Evolutionary conservation across 2,888 invertebrate species (phyloP).

Genomic region (Rambutsinella grinnellia): DNA sequence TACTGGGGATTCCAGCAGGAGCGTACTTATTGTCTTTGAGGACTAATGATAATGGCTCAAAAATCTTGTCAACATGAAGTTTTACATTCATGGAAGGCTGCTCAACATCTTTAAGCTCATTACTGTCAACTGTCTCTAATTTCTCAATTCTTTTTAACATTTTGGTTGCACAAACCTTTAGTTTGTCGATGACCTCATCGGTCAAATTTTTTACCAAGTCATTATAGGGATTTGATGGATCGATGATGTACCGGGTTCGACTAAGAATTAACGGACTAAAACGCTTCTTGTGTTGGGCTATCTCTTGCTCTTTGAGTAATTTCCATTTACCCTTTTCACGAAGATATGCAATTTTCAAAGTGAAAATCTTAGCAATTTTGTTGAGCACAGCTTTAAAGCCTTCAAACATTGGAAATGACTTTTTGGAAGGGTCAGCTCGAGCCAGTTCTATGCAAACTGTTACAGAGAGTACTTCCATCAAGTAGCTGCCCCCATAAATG

Average conservation of each 20-base stretch:
- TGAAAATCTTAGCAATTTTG: neutral
- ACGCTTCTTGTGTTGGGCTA: constrained; percentile 5
- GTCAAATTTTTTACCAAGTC: constrained; percentile 23
- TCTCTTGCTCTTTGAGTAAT: neutral
- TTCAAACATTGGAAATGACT: neutral
- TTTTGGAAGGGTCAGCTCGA: neutral
- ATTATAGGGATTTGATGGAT: constrained; percentile 44
- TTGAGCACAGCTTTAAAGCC: neutral
- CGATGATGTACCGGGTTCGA: constrained; percentile 24
- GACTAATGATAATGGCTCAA: constrained; percentile 23
- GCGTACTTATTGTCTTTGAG: constrained; percentile 8
- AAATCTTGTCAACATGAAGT: constrained; percentile 28
- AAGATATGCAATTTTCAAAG: neutral
- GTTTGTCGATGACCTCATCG: neutral
- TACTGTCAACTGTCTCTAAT: neutral
- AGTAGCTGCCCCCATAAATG: constrained; percentile 29
- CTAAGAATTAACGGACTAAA: neutral
- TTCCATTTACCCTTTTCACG: neutral
- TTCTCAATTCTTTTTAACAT: constrained; percentile 1
- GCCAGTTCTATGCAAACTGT: neutral
- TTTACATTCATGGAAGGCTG: neutral
- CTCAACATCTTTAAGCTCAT: constrained; percentile 9
- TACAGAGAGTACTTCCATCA: constrained; percentile 27
- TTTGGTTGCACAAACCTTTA: neutral
- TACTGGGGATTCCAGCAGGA: constrained; percentile 8